Evolutionary conservation across 2,113 vertebrate genomes (phyloP), one percentile per base, ranked within the genome.

Genomic region (Odobenus rosmarus): DNA sequence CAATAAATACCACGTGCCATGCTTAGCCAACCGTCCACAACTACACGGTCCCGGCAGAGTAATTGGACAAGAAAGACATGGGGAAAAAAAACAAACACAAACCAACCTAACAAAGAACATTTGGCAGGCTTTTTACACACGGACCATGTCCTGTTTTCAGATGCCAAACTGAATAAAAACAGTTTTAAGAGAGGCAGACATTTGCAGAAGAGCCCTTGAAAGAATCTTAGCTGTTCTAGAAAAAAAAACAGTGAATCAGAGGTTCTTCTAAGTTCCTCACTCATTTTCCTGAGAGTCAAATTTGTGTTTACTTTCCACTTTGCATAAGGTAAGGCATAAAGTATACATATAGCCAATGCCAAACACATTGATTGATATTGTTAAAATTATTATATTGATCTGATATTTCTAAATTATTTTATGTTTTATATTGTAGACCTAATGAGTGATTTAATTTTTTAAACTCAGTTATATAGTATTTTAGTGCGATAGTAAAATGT

Each of bases 11-110:
- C 53, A 39, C 10, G 21, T 95, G 46, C 46, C 55, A 3, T 6
- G 6, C 23, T 85, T 3, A 72, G 46, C 61, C 79, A 89, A 21
- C 19, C 46, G 74, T 7, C 49, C 51, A 31, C 31, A 74, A 74
- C 76, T 57, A 42, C 82, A 51, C 3, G 18, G 53, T 90, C 62
- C 62, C 96, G 98, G 97, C 95, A 93, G 55, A 36, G 42, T 1
- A 69, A 94, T 0, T 93, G 62, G 14, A 15, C 84, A 74, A 88
- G 81, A 85, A 36, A 74, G 36, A 42, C 23, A 8, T 46, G 31
- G 51, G 16, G 14, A 46, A 72, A 74, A 46, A 76, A 5, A 42
- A 46, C 12, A 46, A 76, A 49, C 74, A 39, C 53, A 51, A 46
- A 26, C 10, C 31, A 53, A 31, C 6, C 23, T 69, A 81, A 11